Percentiles rank a stretch among this genome's conserved stretches.
phyloP scores from a whole-genome alignment of 1,140 invertebrate genomes.

The Planococcus citri region DNA sequence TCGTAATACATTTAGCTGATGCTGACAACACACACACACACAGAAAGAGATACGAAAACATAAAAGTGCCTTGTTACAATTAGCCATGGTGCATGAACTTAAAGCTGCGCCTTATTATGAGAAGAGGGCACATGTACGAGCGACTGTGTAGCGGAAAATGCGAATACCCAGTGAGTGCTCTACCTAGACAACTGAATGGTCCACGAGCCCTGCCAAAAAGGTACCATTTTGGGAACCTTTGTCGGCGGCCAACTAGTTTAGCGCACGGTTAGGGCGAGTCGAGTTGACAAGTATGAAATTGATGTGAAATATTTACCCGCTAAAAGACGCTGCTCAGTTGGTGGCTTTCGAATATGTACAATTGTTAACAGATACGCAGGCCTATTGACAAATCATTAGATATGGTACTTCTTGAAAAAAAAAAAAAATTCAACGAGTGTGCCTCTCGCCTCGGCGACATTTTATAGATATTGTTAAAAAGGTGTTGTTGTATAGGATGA shows the following conservation, averaged over 20 bases:
- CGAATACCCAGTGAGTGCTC: not conserved
- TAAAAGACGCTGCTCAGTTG: constrained; percentile 1
- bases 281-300: constrained; percentile 13
- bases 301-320: constrained; percentile 16
- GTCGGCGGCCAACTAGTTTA: constrained; percentile 13
- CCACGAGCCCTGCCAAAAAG: too few relatives aligned
- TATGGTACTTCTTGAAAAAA: constrained; percentile 1
- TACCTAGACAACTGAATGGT: too few relatives aligned
- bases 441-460: not conserved
- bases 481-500: too few relatives aligned
- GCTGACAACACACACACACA: not conserved
- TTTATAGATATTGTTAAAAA: constrained; percentile 17
- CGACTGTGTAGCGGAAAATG: too few relatives aligned
- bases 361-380: constrained; percentile 12
- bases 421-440: not conserved
- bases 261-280: not conserved
- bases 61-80: constrained; percentile 13
- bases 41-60: not conserved
- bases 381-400: constrained; percentile 19
- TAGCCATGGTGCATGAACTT: constrained; percentile 14
- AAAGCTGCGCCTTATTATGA: constrained; percentile 4
- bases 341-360: not conserved
- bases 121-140: too few relatives aligned
- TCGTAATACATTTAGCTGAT: too few relatives aligned
- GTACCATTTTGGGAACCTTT: not conserved